Percentiles rank a stretch among this genome's conserved stretches.
Evolutionary conservation across 2,888 invertebrate genomes (phyloP).

Genomic region (Drosophila recens): DNA sequence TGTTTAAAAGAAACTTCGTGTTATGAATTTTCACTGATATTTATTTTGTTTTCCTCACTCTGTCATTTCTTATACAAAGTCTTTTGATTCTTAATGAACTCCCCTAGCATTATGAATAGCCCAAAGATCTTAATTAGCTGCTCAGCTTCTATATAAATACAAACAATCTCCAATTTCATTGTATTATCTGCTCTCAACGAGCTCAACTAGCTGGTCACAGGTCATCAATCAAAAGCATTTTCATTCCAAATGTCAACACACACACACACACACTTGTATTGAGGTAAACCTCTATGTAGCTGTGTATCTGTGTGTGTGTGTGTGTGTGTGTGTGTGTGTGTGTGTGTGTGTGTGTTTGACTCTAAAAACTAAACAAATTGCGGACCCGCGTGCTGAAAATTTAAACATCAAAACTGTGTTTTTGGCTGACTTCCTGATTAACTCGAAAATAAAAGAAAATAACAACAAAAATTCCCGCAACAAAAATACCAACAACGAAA

Average conservation of each 20-base stretch:
- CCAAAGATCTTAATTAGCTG: constrained; percentile 27
- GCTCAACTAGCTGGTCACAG: constrained; percentile 46
- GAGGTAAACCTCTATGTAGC: constrained; percentile 11
- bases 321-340: constrained; percentile 20
- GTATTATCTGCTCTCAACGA: constrained; percentile 17
- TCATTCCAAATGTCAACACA: constrained; percentile 69
- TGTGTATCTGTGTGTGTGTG: constrained; percentile 25
- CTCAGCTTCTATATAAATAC: constrained; percentile 7
- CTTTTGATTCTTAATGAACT: not conserved
- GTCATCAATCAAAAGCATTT: constrained; percentile 69
- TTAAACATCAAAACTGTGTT: constrained; percentile 73
- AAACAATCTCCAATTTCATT: constrained; percentile 41
- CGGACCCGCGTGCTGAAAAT: constrained; percentile 62
- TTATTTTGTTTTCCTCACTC: not conserved
- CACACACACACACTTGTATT: constrained; percentile 18
- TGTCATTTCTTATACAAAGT: not conserved
- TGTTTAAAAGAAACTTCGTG: not conserved
- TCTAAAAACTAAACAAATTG: constrained; percentile 71
- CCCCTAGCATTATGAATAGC: constrained; percentile 1
- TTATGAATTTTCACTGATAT: not conserved
- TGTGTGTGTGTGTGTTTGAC: constrained; percentile 20
- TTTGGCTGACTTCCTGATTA: constrained; percentile 73
- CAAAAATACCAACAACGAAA: constrained; percentile 64
- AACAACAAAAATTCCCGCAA: constrained; percentile 48
- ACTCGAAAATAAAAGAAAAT: constrained; percentile 59